Conservation (phyloP, 2,888 invertebrate species). For the Amblyjoppa fuscipennis region DNA sequence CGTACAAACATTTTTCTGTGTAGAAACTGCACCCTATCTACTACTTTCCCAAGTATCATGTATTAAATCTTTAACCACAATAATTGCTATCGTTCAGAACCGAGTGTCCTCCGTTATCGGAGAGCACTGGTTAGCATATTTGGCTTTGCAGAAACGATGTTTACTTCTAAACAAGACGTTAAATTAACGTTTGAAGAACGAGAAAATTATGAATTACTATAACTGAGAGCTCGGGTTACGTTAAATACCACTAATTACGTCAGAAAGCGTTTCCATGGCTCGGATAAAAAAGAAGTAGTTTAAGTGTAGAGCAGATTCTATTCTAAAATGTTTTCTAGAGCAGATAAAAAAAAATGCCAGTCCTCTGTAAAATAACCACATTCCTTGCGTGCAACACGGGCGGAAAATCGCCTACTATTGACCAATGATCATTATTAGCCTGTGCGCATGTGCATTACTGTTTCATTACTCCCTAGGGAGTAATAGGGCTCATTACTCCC, state of each 20-base stretch:
- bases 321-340: neutral
- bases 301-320: neutral
- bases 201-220: constrained; percentile 7
- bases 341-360: neutral
- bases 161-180: neutral
- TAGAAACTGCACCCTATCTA: too few relatives aligned
- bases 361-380: too few relatives aligned
- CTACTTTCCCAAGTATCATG: too few relatives aligned
- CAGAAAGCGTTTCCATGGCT: constrained; percentile 11
- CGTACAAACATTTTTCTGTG: neutral
- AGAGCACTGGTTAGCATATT: neutral
- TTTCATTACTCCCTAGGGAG: too few relatives aligned
- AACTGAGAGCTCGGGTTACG: constrained; percentile 5
- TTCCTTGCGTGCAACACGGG: too few relatives aligned
- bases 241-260: constrained; percentile 19
- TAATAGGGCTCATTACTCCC: too few relatives aligned
- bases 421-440: too few relatives aligned
- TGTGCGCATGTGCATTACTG: too few relatives aligned
- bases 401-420: too few relatives aligned
- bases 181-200: neutral
- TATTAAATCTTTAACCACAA: neutral
- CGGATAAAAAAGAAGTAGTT: neutral
- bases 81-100: neutral
- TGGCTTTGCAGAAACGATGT: neutral
- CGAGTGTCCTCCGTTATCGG: neutral